These are phyloP conservation scores for Mythimna albipuncta DNA, from an alignment of 2,888 invertebrate genomes.

Conservation along the genomic window DNA sequence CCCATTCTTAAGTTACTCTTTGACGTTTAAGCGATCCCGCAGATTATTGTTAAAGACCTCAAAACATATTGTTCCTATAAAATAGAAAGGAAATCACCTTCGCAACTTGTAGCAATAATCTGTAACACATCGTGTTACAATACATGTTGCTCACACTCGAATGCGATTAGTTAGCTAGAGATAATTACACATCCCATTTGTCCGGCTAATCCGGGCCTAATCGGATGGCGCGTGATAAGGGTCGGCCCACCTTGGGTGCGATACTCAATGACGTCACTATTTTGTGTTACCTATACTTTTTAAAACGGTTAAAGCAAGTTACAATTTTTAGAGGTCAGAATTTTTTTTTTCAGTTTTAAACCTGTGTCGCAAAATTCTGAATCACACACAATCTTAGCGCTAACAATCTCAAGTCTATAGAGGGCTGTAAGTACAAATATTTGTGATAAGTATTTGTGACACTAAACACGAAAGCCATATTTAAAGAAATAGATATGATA, in stretches of 20 bases:
- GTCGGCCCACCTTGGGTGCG: conserved; percentile 75
- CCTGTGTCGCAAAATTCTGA: too few relatives aligned
- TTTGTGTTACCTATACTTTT: conserved; percentile 33
- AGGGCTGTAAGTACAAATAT: too few relatives aligned
- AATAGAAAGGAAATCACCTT: background rate
- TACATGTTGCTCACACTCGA: conserved; percentile 64
- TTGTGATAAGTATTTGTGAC: too few relatives aligned
- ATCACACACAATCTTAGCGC: too few relatives aligned
- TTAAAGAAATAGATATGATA: too few relatives aligned
- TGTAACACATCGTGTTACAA: conserved; percentile 49
- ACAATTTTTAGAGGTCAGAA: background rate
- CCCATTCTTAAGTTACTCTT: too few relatives aligned
- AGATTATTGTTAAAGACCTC: too few relatives aligned
- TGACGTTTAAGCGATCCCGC: too few relatives aligned
- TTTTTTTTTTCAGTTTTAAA: too few relatives aligned
- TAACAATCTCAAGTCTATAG: too few relatives aligned
- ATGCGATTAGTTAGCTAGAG: conserved; percentile 81
- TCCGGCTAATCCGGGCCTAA: conserved; percentile 85
- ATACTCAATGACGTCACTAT: conserved; percentile 54
- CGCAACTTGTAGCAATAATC: conserved; percentile 21
- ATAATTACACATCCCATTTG: conserved; percentile 90
- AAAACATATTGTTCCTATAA: background rate
- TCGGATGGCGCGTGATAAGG: conserved; percentile 86
- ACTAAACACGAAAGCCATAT: too few relatives aligned
- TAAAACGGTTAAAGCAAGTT: conserved; percentile 1